Evolutionary conservation across 53 echinoderm and acorn worm species (phyloP).

Genomic region (Echinarachnius parma): DNA sequence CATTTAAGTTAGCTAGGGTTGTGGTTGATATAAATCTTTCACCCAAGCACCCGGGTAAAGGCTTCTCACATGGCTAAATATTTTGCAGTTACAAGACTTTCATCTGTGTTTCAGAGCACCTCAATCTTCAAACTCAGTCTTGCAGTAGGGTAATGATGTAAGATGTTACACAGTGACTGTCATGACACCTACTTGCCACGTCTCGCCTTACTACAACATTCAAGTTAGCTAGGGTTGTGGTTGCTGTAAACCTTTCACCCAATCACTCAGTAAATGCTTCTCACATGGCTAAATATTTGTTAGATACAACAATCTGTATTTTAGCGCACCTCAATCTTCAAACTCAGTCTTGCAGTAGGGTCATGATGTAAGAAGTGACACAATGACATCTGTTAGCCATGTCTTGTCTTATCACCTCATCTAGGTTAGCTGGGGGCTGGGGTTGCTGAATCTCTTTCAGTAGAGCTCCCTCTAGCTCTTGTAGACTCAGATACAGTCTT

Average conservation of each 20-base stretch:
- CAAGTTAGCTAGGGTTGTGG: not conserved
- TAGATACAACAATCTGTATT: no score
- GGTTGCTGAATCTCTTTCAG: slow-evolving; percentile 42
- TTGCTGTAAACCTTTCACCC: not conserved
- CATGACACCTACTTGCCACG: slow-evolving; percentile 1
- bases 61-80: no score
- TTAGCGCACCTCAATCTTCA: no score
- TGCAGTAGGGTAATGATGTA: not conserved
- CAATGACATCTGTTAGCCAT: slow-evolving; percentile 27
- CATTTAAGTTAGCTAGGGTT: not conserved
- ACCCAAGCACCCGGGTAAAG: no score
- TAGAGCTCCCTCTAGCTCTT: slow-evolving; percentile 24
- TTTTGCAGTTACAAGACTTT: no score
- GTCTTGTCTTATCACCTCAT: slow-evolving; percentile 9
- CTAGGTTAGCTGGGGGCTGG: slow-evolving; percentile 11
- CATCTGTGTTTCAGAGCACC: no score
- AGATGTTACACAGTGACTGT: slow-evolving; percentile 10
- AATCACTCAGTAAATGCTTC: no score
- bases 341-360: slow-evolving; percentile 36
- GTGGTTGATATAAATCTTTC: not conserved
- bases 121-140: no score
- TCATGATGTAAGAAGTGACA: slow-evolving; percentile 10
- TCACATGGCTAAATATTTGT: no score
- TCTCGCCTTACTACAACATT: not conserved
- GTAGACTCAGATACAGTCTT: slow-evolving; percentile 55